These are phyloP conservation scores for Listrodromus nycthemerus DNA, from an alignment of 2,888 invertebrate genomes.

Conservation along the genomic window DNA sequence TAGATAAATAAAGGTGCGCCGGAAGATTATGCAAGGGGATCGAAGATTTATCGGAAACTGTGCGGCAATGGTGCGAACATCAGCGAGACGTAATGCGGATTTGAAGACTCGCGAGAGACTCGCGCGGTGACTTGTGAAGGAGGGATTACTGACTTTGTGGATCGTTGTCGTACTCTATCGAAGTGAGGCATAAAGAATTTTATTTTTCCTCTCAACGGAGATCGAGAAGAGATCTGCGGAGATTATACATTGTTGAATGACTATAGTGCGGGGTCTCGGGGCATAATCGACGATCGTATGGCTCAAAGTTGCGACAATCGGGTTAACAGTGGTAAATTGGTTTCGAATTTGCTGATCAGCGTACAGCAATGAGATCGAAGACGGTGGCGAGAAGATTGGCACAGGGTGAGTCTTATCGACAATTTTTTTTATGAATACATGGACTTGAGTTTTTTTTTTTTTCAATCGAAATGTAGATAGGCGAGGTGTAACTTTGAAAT, in stretches of 20 bases:
- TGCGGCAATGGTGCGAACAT: slow-evolving; percentile 19
- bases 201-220: neutral
- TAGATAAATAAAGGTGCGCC: neutral
- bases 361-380: slow-evolving; percentile 89
- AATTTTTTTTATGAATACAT: neutral
- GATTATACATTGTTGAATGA: neutral
- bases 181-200: neutral
- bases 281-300: slow-evolving; percentile 76
- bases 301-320: slow-evolving; percentile 78
- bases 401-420: slow-evolving; percentile 87
- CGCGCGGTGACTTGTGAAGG: neutral
- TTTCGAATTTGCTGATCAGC: slow-evolving; percentile 74
- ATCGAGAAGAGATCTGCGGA: neutral
- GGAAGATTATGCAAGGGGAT: slow-evolving; percentile 71
- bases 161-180: neutral
- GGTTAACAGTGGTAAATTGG: slow-evolving; percentile 79
- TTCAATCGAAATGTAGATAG: neutral
- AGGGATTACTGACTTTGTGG: neutral
- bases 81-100: neutral
- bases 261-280: slow-evolving; percentile 53
- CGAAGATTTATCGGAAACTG: slow-evolving; percentile 59
- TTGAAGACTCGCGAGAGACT: slow-evolving; percentile 11
- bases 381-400: slow-evolving; percentile 90
- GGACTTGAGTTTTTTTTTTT: slow-evolving; percentile 22
- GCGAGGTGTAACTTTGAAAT: neutral